A percentile compares a stretch with the other conserved stretches of the same genome.
Evolutionary conservation across 2,888 invertebrate genomes (phyloP).

Genomic region (Ligdia adustata): DNA sequence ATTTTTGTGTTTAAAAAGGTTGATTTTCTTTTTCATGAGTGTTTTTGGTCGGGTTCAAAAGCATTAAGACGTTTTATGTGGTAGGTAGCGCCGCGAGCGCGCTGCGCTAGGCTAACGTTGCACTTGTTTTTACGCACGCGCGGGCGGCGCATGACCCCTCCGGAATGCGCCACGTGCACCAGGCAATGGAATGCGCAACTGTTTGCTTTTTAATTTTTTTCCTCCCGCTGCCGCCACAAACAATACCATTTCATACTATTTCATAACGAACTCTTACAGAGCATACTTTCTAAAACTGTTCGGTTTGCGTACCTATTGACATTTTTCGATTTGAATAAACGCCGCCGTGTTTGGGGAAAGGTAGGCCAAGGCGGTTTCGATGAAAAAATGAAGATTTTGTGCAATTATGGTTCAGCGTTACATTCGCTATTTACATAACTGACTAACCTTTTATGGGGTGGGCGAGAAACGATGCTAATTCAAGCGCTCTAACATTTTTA

Average conservation of each 20-base stretch:
- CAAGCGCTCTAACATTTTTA: background rate
- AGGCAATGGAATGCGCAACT: conserved; percentile 81
- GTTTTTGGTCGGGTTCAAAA: background rate
- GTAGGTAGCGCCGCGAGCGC: background rate
- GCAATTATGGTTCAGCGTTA: conserved; percentile 26
- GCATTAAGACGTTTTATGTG: background rate
- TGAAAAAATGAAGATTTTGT: conserved; percentile 31
- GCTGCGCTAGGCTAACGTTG: conserved; percentile 51
- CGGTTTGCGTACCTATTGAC: conserved; percentile 39
- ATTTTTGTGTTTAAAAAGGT: too few species aligned
- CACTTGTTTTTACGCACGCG: conserved; percentile 77
- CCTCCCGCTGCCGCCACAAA: conserved; percentile 65
- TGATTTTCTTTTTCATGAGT: conserved; percentile 15
- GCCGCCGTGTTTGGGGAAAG: conserved; percentile 40
- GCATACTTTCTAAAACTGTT: conserved; percentile 67
- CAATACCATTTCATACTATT: conserved; percentile 78
- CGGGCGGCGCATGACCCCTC: conserved; percentile 79
- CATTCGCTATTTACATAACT: conserved; percentile 19
- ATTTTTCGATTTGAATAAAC: conserved; percentile 36
- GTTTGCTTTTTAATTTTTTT: conserved; percentile 77
- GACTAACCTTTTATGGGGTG: conserved; percentile 10
- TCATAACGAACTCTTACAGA: conserved; percentile 73
- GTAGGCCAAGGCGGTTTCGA: conserved; percentile 37
- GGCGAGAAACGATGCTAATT: conserved; percentile 4
- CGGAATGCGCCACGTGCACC: conserved; percentile 82